Conservation (phyloP, 2,113 vertebrate genomes). For the Ceyx cyanopectus region DNA sequence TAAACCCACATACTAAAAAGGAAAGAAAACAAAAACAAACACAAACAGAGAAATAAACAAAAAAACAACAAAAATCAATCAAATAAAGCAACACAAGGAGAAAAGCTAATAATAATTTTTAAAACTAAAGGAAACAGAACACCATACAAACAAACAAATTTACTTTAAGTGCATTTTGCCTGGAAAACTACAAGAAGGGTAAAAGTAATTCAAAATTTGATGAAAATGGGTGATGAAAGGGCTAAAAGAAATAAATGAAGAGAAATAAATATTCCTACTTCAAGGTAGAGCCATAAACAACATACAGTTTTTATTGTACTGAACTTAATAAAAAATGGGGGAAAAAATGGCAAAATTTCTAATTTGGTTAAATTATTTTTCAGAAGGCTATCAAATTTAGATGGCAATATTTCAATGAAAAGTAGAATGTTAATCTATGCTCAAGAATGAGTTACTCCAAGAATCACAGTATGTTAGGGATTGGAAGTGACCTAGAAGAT, state of each 20-base stretch:
- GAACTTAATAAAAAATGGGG: background rate
- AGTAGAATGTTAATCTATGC: background rate
- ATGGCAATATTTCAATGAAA: background rate
- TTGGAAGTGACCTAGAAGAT: no score
- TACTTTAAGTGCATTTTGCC: background rate
- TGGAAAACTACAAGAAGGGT: background rate
- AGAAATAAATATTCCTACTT: background rate
- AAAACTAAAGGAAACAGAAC: no score
- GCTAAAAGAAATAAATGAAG: background rate
- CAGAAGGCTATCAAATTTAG: background rate
- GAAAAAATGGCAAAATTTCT: accelerated
- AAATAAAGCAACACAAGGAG: no score
- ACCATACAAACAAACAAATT: no score
- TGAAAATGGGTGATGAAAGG: background rate
- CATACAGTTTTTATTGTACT: background rate
- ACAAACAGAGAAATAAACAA: background rate
- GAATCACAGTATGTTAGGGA: background rate
- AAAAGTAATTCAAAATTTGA: background rate
- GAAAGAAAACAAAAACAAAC: no score
- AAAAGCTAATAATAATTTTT: no score
- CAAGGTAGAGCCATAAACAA: background rate
- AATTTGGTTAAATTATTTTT: background rate
- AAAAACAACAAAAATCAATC: no score
- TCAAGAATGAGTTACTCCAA: background rate
- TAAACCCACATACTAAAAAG: no score